Percentiles rank a stretch among this genome's conserved stretches.
These are phyloP conservation scores for Cygnus olor DNA, from an alignment of 2,797 vertebrate species.

Conservation along the genomic window DNA sequence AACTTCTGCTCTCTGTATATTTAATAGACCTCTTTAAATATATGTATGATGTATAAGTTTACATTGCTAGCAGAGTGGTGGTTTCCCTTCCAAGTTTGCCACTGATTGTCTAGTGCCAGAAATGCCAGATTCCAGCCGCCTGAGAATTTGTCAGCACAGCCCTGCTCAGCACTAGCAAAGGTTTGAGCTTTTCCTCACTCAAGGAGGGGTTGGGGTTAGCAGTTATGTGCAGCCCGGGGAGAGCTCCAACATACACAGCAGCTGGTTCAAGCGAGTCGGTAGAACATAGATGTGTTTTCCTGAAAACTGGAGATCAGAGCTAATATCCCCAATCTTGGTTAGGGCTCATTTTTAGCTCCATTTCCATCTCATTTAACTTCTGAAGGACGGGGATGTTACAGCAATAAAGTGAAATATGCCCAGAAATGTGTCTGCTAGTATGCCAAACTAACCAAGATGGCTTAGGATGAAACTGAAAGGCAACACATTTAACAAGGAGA, in stretches of 20 bases:
- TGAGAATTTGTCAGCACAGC: neutral
- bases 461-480: slow-evolving; percentile 27
- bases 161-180: neutral
- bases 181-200: neutral
- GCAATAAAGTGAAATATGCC: slow-evolving; percentile 35
- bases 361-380: slow-evolving; percentile 43
- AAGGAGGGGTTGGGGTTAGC: neutral
- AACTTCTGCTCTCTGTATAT: neutral
- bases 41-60: neutral
- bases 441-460: slow-evolving; percentile 13
- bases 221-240: neutral
- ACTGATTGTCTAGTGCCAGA: neutral
- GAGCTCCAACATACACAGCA: slow-evolving; percentile 17
- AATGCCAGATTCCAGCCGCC: neutral
- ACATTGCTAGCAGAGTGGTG: neutral
- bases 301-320: neutral
- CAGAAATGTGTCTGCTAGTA: slow-evolving; percentile 38
- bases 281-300: slow-evolving; percentile 11
- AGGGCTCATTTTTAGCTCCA: slow-evolving; percentile 15
- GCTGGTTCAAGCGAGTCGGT: slow-evolving; percentile 13
- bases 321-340: neutral
- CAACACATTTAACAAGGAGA: slow-evolving; percentile 23
- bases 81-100: slow-evolving; percentile 48
- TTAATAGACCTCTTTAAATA: slow-evolving; percentile 1
- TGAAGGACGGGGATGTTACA: neutral